These are phyloP conservation scores for Pegoplata infirma DNA, from an alignment of 2,888 invertebrate genomes.

Conservation along the genomic window DNA sequence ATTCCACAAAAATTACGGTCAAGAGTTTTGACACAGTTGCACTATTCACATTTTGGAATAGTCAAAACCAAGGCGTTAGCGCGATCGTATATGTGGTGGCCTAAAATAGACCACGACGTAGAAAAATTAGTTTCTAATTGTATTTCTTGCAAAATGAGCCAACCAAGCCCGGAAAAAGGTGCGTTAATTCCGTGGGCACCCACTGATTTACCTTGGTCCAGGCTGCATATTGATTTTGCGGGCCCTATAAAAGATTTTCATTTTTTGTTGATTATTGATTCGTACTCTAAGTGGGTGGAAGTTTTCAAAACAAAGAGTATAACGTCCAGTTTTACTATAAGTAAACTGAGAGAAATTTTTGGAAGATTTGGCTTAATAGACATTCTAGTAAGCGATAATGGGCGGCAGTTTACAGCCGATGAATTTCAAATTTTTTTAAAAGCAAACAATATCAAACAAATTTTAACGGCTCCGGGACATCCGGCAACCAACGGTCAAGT, in stretches of 20 bases:
- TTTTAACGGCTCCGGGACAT: no score
- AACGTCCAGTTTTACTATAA: conserved; percentile 53
- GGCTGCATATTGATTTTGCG: conserved; percentile 59
- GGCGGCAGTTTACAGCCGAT: no score
- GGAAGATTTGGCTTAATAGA: no score
- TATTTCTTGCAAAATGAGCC: conserved; percentile 45
- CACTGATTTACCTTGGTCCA: conserved; percentile 38
- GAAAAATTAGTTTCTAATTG: conserved; percentile 48
- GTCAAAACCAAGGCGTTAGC: conserved; percentile 54
- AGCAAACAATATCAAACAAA: no score
- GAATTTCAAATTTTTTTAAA: no score
- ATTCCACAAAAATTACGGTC: conserved; percentile 45
- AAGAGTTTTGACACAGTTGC: conserved; percentile 47
- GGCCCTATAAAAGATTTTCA: no score
- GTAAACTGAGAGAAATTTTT: conserved; percentile 51
- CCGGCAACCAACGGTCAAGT: no score
- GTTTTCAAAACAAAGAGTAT: conserved; percentile 61
- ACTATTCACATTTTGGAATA: conserved; percentile 59
- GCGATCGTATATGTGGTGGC: conserved; percentile 47
- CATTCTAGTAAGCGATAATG: no score
- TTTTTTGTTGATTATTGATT: no score
- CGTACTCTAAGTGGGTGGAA: no score
- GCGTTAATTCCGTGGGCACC: conserved; percentile 55
- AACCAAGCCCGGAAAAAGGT: conserved; percentile 57
- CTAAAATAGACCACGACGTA: conserved; percentile 49